Conservation (phyloP, 2,888 invertebrate species). For the Monochamus alternatus region DNA sequence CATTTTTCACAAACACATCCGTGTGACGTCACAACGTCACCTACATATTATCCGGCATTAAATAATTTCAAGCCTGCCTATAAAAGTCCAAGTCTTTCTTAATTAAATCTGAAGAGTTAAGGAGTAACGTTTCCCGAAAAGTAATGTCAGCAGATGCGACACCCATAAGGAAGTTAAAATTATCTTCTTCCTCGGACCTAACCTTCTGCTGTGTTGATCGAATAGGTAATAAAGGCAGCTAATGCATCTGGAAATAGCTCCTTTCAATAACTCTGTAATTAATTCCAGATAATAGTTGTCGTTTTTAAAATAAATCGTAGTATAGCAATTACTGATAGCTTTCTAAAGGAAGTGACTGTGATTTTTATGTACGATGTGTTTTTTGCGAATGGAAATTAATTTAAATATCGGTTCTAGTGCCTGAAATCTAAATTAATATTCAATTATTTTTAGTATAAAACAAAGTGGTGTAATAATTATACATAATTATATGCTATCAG, state of each 20-base stretch:
- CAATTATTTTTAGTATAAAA: not conserved
- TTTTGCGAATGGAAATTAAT: not conserved
- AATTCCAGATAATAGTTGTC: not conserved
- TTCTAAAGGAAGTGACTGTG: constrained; percentile 15
- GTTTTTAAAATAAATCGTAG: not conserved
- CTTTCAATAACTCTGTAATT: constrained; percentile 6
- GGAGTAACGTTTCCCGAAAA: constrained; percentile 25
- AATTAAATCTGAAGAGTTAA: constrained; percentile 29
- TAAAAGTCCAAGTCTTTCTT: not conserved
- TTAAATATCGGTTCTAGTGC: not conserved
- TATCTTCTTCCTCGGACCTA: constrained; percentile 31
- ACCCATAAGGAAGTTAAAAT: constrained; percentile 36
- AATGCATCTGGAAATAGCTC: constrained; percentile 11
- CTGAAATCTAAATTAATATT: not conserved
- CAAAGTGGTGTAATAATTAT: not conserved
- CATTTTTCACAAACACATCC: too few relatives aligned
- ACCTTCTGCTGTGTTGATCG: not conserved
- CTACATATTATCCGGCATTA: not conserved
- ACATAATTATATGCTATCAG: too few relatives aligned
- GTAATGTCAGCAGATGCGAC: constrained; percentile 32
- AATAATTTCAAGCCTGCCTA: not conserved
- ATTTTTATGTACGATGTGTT: not conserved
- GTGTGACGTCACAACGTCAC: too few relatives aligned
- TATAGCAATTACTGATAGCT: constrained; percentile 5
- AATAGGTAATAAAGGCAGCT: constrained; percentile 16